Conservation (phyloP, 1,140 invertebrate species). For the Cotesia typhae region DNA sequence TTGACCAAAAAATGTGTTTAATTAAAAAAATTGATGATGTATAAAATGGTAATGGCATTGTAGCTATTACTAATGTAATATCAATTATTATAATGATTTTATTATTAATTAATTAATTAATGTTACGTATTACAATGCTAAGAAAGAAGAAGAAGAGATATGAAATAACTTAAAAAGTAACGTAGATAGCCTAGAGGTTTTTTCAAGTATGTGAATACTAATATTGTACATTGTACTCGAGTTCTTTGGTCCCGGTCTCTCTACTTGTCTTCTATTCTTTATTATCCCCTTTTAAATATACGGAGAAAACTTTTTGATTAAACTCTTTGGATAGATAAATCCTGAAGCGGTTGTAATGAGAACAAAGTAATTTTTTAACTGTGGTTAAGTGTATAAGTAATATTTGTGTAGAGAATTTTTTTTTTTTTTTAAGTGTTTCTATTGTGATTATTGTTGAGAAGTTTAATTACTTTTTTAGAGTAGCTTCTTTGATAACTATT, state of each 20-base stretch:
- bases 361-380: no score
- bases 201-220: constrained; percentile 16
- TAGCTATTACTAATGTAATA: constrained; percentile 17
- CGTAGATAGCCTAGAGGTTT: constrained; percentile 25
- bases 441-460: no score
- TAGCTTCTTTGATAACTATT: constrained; percentile 44
- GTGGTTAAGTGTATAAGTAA: no score
- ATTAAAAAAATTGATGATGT: background rate
- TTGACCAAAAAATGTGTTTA: background rate
- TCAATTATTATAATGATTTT: background rate
- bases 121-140: constrained; percentile 7
- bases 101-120: constrained; percentile 25
- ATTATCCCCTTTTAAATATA: background rate
- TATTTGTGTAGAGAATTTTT: background rate
- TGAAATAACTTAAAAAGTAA: constrained; percentile 15
- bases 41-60: background rate
- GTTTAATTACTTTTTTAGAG: constrained; percentile 16
- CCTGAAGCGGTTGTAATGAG: no score
- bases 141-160: constrained; percentile 18
- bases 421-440: no score
- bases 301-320: background rate
- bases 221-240: constrained; percentile 20
- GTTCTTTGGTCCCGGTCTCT: background rate
- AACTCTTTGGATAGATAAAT: constrained; percentile 29
- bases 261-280: background rate